phyloP scores from a whole-genome alignment of 2,113 vertebrate genomes.

The Upupa epops region DNA sequence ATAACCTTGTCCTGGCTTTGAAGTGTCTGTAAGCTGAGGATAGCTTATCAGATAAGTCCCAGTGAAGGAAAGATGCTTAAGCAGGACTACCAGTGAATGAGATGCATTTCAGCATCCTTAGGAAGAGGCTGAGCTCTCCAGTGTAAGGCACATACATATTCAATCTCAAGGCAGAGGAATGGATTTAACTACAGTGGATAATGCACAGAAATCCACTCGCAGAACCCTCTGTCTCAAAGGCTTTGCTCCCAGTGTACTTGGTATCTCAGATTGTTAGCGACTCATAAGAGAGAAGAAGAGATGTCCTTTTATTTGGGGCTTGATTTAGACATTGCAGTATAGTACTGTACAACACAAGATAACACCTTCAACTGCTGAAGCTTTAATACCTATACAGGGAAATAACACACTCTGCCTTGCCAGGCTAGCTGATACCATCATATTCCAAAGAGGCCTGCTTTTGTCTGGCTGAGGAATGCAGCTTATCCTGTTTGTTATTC shows the following conservation, averaged over 20 bases:
- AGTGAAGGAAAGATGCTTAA: constrained; percentile 49
- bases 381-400: not conserved
- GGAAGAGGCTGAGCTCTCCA: constrained; percentile 39
- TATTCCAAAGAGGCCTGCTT: not conserved
- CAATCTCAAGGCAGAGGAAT: constrained; percentile 36
- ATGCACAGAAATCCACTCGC: constrained; percentile 40
- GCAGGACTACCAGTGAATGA: constrained; percentile 11
- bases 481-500: not conserved
- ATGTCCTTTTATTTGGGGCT: not conserved
- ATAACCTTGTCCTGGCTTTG: constrained; percentile 58
- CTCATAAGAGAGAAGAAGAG: constrained; percentile 7
- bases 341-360: not conserved
- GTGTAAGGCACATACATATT: constrained; percentile 52
- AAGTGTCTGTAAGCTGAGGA: constrained; percentile 54
- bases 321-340: not conserved
- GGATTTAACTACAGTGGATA: constrained; percentile 49
- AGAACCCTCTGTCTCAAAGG: constrained; percentile 22
- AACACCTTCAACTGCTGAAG: not conserved
- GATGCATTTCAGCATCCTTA: constrained; percentile 47
- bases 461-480: not conserved
- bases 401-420: not conserved
- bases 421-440: not conserved
- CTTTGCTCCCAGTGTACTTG: constrained; percentile 18
- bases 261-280: constrained; percentile 11
- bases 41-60: constrained; percentile 61